Evolutionary conservation across 2,113 vertebrate species (phyloP).

Genomic region (Catharus bicknelli): DNA sequence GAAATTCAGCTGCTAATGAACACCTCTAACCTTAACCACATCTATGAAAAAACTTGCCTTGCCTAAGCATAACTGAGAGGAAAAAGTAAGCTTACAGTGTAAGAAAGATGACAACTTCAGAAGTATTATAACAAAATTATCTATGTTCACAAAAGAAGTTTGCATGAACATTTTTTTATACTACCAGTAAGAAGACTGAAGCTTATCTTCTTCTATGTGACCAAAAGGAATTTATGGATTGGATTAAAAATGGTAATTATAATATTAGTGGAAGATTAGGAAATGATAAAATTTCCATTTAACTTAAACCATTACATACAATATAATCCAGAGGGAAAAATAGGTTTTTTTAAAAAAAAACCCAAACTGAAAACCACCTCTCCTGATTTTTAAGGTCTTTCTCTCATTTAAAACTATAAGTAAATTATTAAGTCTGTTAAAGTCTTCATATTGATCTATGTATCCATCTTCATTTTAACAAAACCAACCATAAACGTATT

Average conservation of each 20-base stretch:
- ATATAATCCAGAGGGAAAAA: not conserved
- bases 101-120: not conserved
- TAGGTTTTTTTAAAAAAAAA: rapidly evolving
- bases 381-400: not conserved
- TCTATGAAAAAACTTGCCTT: not conserved
- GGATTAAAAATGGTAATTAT: not conserved
- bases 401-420: not conserved
- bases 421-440: not conserved
- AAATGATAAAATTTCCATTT: not conserved
- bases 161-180: not conserved
- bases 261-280: not conserved
- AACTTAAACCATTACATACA: not conserved
- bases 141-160: not conserved
- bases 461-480: not conserved
- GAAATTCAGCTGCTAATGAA: constrained; percentile 38
- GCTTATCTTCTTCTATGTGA: not conserved
- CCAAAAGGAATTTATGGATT: not conserved
- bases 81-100: not conserved
- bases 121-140: not conserved
- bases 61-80: not conserved
- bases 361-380: rapidly evolving
- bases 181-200: not conserved
- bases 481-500: not conserved
- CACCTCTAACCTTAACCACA: not conserved
- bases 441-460: not conserved